Evolutionary conservation across 2,888 invertebrate species (phyloP).

Genomic region (Melangyna quadrimaculata): DNA sequence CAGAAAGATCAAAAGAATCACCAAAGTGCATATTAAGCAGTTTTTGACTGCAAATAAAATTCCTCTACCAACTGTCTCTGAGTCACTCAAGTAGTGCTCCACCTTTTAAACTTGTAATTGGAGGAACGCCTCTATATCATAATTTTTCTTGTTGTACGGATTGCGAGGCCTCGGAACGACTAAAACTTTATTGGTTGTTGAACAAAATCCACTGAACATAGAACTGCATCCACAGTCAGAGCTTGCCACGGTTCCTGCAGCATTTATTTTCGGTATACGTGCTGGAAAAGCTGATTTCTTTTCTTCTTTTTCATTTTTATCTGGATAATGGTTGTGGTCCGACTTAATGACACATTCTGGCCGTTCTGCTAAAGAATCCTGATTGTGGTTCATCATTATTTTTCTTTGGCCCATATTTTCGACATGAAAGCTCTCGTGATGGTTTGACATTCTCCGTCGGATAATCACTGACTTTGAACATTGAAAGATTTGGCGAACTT

Average conservation of each 20-base stretch:
- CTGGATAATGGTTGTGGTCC: constrained; percentile 80
- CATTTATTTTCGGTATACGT: constrained; percentile 84
- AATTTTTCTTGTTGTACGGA: constrained; percentile 89
- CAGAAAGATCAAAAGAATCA: too few relatives aligned
- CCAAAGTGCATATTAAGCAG: too few relatives aligned
- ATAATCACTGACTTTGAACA: constrained; percentile 74
- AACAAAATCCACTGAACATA: constrained; percentile 72
- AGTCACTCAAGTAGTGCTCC: constrained; percentile 86
- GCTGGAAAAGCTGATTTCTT: constrained; percentile 89
- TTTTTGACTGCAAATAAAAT: too few relatives aligned
- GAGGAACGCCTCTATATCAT: constrained; percentile 91
- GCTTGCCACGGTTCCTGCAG: constrained; percentile 78
- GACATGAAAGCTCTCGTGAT: constrained; percentile 72
- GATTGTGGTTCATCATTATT: constrained; percentile 70
- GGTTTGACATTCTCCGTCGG: constrained; percentile 74
- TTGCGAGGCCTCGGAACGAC: constrained; percentile 89
- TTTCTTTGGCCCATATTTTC: constrained; percentile 75
- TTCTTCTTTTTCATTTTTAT: constrained; percentile 79
- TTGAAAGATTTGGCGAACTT: constrained; percentile 85
- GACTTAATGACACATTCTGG: constrained; percentile 78
- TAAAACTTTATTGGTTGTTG: constrained; percentile 81
- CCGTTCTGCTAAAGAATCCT: constrained; percentile 74
- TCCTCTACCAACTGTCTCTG: too few relatives aligned
- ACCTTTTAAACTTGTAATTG: constrained; percentile 91
- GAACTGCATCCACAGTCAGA: constrained; percentile 77